Percentiles rank a stretch among this genome's conserved stretches.
Conservation (phyloP, 2,797 vertebrate species). For the Cynopterus sphinx region DNA sequence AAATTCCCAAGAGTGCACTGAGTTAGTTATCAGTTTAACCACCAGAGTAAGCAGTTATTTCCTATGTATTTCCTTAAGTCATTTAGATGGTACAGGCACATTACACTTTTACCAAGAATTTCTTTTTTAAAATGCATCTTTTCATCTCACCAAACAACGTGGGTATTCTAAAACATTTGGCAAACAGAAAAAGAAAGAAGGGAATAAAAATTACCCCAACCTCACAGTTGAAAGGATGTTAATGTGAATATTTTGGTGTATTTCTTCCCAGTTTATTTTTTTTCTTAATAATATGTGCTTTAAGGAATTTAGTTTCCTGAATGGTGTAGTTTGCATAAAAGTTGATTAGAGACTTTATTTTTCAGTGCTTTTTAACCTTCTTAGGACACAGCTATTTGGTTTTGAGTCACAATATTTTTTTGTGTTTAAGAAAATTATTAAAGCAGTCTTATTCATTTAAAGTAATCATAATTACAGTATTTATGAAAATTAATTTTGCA, state of each 20-base stretch:
- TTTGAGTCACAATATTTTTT: conserved; percentile 22
- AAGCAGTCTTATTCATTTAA: conserved; percentile 33
- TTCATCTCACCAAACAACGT: not conserved
- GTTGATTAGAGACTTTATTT: conserved; percentile 36
- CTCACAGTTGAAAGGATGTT: not conserved
- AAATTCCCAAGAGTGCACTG: not conserved
- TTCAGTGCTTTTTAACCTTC: not conserved
- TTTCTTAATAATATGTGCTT: not conserved
- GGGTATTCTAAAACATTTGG: not conserved
- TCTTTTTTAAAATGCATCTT: not conserved
- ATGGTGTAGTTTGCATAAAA: not conserved
- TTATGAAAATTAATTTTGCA: conserved; percentile 21
- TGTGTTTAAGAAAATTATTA: not conserved
- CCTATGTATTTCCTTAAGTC: not conserved
- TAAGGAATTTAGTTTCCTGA: conserved; percentile 7
- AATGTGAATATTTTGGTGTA: conserved; percentile 22
- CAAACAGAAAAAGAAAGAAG: not conserved
- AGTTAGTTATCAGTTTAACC: not conserved
- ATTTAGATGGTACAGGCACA: not conserved
- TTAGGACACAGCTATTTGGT: not conserved
- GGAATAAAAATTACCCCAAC: not conserved
- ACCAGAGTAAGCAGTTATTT: conserved; percentile 20
- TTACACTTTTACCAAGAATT: not conserved
- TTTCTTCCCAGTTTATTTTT: not conserved
- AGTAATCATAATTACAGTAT: not conserved